Evolutionary conservation across 2,113 vertebrate species (phyloP).

Genomic region (Phrynosoma blainvillii): DNA sequence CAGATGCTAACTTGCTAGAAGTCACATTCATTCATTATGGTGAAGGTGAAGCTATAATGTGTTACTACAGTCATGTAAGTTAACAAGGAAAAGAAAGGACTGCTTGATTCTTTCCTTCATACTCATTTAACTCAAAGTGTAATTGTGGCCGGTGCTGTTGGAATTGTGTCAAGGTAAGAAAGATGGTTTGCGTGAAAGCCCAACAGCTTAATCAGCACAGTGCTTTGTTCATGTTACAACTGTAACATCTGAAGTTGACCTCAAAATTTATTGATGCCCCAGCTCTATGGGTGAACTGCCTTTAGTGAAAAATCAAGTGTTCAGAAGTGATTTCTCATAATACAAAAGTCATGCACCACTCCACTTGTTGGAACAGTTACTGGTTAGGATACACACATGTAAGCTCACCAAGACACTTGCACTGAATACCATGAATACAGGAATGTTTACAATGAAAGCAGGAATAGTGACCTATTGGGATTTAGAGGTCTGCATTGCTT

Average conservation of each 20-base stretch:
- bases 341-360: not conserved
- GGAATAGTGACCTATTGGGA: too few species aligned
- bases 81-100: slow-evolving; percentile 14
- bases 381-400: not conserved
- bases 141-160: not conserved
- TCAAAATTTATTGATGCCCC: not conserved
- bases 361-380: too few species aligned
- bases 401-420: not conserved
- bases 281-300: not conserved
- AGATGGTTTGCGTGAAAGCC: not conserved
- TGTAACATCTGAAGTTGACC: not conserved
- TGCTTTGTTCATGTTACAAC: not conserved
- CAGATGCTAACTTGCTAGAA: slow-evolving; percentile 46
- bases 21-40: slow-evolving; percentile 28
- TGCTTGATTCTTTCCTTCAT: not conserved
- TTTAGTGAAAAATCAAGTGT: not conserved
- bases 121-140: not conserved
- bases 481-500: too few species aligned
- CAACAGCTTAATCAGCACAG: not conserved
- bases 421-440: not conserved
- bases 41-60: slow-evolving; percentile 28
- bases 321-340: not conserved
- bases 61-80: slow-evolving; percentile 1
- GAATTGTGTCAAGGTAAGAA: slow-evolving; percentile 10
- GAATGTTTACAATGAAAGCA: not conserved